phyloP scores from a whole-genome alignment of 2,797 vertebrate genomes.

The Chanos chanos region DNA sequence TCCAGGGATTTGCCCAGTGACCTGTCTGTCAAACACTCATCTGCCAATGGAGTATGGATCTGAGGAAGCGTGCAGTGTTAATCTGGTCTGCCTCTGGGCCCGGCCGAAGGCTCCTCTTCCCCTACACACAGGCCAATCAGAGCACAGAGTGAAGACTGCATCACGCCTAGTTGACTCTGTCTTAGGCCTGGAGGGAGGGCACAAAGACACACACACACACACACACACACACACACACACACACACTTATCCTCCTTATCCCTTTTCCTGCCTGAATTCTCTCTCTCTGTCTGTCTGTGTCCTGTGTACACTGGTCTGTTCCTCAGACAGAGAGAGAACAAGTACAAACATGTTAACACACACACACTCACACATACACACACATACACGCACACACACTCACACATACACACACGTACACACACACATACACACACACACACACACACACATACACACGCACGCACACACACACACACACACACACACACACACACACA shows the following conservation, averaged over 20 bases:
- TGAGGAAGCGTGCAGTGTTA: constrained; percentile 40
- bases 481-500: constrained; percentile 1
- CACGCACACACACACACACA: constrained; percentile 7
- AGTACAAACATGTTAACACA: background rate
- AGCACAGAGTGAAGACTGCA: background rate
- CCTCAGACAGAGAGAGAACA: too few species aligned
- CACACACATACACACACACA: background rate
- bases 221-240: background rate
- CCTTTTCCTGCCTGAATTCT: too few species aligned
- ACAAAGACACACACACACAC: background rate
- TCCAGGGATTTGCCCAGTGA: constrained; percentile 45
- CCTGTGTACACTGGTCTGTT: too few species aligned
- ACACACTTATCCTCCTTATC: background rate
- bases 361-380: background rate
- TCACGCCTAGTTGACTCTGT: background rate
- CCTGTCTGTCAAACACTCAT: constrained; percentile 52
- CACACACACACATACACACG: constrained; percentile 2
- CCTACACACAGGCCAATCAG: constrained; percentile 21
- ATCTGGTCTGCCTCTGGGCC: constrained; percentile 42
- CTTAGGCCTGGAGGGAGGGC: background rate
- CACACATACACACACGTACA: background rate
- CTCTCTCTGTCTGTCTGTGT: too few species aligned
- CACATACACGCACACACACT: background rate
- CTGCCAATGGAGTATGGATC: constrained; percentile 66
- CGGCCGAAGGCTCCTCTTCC: constrained; percentile 41